Conservation (phyloP, 2,888 invertebrate species). For the Eurytoma californica region DNA sequence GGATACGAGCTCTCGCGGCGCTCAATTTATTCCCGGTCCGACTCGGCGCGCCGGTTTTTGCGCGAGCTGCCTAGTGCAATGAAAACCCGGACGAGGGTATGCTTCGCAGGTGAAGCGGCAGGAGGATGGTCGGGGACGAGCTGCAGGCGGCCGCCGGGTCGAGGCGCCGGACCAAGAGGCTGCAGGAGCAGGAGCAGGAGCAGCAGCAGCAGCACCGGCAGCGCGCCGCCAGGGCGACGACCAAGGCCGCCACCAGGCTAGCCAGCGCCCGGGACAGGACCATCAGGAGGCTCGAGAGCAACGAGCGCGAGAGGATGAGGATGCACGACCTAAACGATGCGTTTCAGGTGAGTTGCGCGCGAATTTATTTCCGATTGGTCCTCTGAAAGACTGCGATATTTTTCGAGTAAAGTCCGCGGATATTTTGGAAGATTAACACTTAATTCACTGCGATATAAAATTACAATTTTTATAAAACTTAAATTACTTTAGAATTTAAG, state of each 20-base stretch:
- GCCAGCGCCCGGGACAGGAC: conserved; percentile 80
- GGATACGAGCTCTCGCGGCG: too few relatives aligned
- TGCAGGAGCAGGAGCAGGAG: not conserved
- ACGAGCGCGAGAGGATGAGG: conserved; percentile 86
- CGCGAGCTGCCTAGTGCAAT: too few relatives aligned
- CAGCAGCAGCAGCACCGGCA: conserved; percentile 8
- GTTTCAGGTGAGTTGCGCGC: conserved; percentile 79
- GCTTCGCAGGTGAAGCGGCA: too few relatives aligned
- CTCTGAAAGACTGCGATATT: too few relatives aligned
- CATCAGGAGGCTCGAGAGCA: conserved; percentile 84
- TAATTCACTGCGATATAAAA: too few relatives aligned
- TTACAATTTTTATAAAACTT: too few relatives aligned
- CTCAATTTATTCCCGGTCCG: too few relatives aligned
- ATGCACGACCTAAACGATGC: conserved; percentile 89
- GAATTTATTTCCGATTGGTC: too few relatives aligned
- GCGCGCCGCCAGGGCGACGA: not conserved
- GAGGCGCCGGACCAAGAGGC: not conserved
- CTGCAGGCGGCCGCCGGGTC: conserved; percentile 23
- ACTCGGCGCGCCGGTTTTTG: not conserved
- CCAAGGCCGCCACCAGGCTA: conserved; percentile 21
- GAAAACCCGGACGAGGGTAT: too few relatives aligned
- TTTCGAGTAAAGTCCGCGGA: too few relatives aligned
- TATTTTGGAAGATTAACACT: too few relatives aligned
- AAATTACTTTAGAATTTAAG: too few relatives aligned
- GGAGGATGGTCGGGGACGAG: conserved; percentile 19